Conservation (phyloP, 2,113 vertebrate species). For the Coptodon rendalli region DNA sequence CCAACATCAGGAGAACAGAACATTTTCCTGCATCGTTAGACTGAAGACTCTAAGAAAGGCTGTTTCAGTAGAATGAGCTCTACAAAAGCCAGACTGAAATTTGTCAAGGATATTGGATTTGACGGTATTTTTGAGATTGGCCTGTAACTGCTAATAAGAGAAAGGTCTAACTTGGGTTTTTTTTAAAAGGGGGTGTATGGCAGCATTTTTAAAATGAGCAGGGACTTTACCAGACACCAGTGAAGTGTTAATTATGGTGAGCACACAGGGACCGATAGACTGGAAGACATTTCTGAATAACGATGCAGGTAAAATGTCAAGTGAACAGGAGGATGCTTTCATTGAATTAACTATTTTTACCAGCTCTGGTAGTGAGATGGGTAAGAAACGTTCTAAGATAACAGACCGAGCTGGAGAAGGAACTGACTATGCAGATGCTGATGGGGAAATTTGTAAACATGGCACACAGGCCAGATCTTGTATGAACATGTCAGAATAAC, state of each 20-base stretch:
- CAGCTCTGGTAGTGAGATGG: not conserved
- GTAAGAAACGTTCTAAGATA: not conserved
- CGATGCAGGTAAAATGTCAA: not conserved
- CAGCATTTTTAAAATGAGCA: not conserved
- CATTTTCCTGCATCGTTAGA: not conserved
- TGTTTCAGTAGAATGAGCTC: not conserved
- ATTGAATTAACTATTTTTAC: not conserved
- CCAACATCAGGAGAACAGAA: not conserved
- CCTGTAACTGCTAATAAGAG: not conserved
- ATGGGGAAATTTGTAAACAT: not conserved
- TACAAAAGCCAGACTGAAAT: not conserved
- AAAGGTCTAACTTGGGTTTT: too few relatives aligned
- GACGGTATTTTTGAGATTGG: not conserved
- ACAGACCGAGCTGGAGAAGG: fast-evolving
- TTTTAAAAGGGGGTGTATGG: too few relatives aligned
- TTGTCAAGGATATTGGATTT: not conserved
- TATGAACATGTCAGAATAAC: not conserved
- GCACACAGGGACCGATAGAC: not conserved
- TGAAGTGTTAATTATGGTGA: not conserved
- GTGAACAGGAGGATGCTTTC: not conserved
- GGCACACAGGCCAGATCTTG: not conserved
- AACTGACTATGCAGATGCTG: not conserved
- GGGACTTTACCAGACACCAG: not conserved
- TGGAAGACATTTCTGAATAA: not conserved
- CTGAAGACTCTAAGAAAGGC: not conserved